A percentile compares a stretch with the other conserved stretches of the same genome.
Evolutionary conservation across 2,797 vertebrate genomes (phyloP).

Genomic region (Atherinosoma microstoma): DNA sequence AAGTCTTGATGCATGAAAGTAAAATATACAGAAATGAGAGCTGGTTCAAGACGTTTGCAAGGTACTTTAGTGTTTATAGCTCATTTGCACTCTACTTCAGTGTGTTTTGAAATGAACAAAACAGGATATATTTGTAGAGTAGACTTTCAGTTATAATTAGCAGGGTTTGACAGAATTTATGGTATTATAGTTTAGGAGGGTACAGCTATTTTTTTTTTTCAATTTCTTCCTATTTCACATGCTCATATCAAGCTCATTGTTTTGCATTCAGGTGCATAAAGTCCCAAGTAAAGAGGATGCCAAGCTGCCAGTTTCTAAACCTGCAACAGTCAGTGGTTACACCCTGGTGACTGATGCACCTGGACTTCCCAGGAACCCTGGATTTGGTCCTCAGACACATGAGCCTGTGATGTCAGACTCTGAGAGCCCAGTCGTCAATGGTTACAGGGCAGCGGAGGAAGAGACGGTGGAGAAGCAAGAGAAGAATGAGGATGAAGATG

Average conservation of each 20-base stretch:
- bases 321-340: slow-evolving; percentile 70
- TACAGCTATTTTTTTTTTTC: not conserved
- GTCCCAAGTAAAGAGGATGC: slow-evolving; percentile 48
- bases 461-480: slow-evolving; percentile 34
- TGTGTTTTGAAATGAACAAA: not conserved
- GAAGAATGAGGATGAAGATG: slow-evolving; percentile 61
- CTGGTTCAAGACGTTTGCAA: not conserved
- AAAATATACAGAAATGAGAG: not conserved
- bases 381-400: slow-evolving; percentile 30
- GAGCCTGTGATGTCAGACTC: slow-evolving; percentile 21
- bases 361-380: slow-evolving; percentile 57
- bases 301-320: slow-evolving; percentile 62
- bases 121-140: not conserved
- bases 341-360: slow-evolving; percentile 72
- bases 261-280: slow-evolving; percentile 78
- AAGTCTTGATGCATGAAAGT: not conserved
- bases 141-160: not conserved
- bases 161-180: not conserved
- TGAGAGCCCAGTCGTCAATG: slow-evolving; percentile 40
- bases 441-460: slow-evolving; percentile 38
- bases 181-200: not conserved
- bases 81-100: not conserved
- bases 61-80: not conserved
- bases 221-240: not conserved
- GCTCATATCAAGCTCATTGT: slow-evolving; percentile 8